A percentile compares a stretch with the other conserved stretches of the same genome.
Evolutionary conservation across 2,113 vertebrate genomes (phyloP).

Genomic region (Zosterops hypoxanthus): DNA sequence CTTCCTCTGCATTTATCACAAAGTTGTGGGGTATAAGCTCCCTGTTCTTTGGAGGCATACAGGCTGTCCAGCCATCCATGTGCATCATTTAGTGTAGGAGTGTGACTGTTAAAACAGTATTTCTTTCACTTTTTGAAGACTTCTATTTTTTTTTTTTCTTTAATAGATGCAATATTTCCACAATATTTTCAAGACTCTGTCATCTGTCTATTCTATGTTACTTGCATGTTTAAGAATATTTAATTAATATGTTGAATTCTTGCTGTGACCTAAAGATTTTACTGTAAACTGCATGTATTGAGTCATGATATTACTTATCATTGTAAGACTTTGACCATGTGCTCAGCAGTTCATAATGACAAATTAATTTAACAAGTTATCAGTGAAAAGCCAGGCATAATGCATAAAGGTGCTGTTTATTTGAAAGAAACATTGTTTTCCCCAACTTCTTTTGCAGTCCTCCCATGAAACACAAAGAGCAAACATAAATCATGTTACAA

Average conservation of each 20-base stretch:
- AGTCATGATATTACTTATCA: background rate
- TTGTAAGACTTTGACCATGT: background rate
- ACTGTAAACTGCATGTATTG: background rate
- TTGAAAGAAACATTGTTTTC: conserved; percentile 51
- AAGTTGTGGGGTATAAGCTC: background rate
- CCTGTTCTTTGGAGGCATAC: background rate
- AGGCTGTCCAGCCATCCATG: background rate
- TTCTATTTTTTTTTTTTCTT: background rate
- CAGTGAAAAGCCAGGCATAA: background rate
- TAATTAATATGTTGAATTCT: conserved; percentile 21
- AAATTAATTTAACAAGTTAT: conserved; percentile 1
- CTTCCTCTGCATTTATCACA: background rate
- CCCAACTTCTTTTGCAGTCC: conserved; percentile 52
- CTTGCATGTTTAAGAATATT: conserved; percentile 10
- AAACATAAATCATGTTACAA: conserved; percentile 40
- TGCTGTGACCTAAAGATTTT: conserved; percentile 10
- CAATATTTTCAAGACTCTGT: conserved; percentile 16
- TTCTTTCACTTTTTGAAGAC: background rate
- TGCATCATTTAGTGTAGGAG: background rate
- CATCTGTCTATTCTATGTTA: conserved; percentile 33
- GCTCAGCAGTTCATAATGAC: background rate
- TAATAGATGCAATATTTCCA: background rate
- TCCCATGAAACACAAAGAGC: conserved; percentile 22
- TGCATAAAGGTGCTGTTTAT: background rate
- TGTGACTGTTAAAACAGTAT: background rate